phyloP scores from a whole-genome alignment of 2,888 invertebrate species.

The Tetranychus truncatus region DNA sequence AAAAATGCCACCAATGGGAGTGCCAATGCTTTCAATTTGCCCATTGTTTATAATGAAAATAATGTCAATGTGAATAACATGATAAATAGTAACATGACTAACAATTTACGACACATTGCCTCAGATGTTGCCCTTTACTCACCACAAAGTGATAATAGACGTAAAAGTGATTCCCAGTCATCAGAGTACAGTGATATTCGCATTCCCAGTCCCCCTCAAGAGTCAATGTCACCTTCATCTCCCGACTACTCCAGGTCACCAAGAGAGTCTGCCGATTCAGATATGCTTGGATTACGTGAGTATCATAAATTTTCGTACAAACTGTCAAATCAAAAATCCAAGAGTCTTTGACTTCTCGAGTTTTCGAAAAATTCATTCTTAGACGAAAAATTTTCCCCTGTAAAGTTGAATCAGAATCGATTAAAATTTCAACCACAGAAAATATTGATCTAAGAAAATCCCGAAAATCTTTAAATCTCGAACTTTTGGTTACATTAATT shows the following conservation, averaged over 20 bases:
- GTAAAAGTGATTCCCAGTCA: constrained; percentile 14
- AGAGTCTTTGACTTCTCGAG: too few relatives aligned
- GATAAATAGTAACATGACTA: neutral
- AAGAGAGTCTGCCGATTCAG: constrained; percentile 21
- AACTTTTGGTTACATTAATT: too few relatives aligned
- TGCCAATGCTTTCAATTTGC: neutral
- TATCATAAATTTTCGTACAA: neutral
- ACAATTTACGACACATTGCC: constrained; percentile 15
- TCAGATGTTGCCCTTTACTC: constrained; percentile 18
- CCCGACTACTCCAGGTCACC: constrained; percentile 17
- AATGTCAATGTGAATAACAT: neutral
- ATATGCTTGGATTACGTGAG: constrained; percentile 19
- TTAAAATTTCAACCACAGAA: too few relatives aligned
- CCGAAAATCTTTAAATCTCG: too few relatives aligned
- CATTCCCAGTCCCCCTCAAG: constrained; percentile 15
- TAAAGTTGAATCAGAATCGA: too few relatives aligned
- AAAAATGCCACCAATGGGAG: neutral
- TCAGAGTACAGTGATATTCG: constrained; percentile 6
- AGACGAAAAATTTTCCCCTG: too few relatives aligned
- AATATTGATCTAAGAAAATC: too few relatives aligned
- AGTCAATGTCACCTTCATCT: constrained; percentile 20
- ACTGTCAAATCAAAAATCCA: too few relatives aligned
- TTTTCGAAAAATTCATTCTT: too few relatives aligned
- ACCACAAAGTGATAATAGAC: neutral
- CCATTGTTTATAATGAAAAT: neutral